Percentiles rank a stretch among this genome's conserved stretches.
Evolutionary conservation across 2,888 invertebrate species (phyloP).

Genomic region (Dioctria linearis): DNA sequence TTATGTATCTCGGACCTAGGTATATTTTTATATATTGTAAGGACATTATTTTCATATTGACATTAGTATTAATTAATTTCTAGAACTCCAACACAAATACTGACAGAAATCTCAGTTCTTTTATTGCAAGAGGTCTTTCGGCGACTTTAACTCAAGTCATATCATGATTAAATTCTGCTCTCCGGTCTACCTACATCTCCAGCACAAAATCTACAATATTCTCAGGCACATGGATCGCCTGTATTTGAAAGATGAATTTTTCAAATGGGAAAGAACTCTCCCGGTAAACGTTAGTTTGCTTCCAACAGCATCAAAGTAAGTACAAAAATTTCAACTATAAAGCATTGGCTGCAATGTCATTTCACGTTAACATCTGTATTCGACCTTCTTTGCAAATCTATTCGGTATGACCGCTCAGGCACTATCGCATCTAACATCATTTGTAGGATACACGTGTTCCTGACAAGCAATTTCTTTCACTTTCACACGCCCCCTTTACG

Average conservation of each 20-base stretch:
- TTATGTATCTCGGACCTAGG: no score
- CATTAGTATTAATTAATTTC: no score
- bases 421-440: conserved; percentile 44
- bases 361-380: conserved; percentile 43
- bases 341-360: conserved; percentile 43
- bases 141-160: no score
- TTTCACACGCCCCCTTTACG: conserved; percentile 40
- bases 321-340: conserved; percentile 10
- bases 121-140: no score
- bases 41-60: no score
- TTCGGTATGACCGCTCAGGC: neutral
- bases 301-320: neutral
- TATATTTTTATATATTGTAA: no score
- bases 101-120: no score
- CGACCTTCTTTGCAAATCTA: neutral
- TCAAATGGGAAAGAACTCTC: neutral
- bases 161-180: no score
- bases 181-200: no score
- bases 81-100: no score
- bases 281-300: neutral
- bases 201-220: no score
- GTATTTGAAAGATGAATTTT: conserved; percentile 45
- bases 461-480: conserved; percentile 52
- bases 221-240: conserved; percentile 21
- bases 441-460: conserved; percentile 50